Evolutionary conservation across 1,140 invertebrate genomes (phyloP).

Genomic region (Teleopsis dalmanni): DNA sequence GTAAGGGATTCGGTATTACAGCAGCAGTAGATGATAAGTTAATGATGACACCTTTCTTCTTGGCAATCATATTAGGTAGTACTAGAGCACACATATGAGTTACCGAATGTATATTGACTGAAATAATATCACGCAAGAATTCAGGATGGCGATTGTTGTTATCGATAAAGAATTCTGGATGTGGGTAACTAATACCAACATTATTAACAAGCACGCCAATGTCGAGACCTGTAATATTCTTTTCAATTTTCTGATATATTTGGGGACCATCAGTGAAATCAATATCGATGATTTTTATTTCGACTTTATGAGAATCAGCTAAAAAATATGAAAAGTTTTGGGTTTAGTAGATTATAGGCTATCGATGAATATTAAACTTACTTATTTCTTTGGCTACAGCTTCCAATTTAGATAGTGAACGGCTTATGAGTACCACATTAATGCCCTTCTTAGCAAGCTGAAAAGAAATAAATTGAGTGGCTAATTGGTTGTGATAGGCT

Average conservation of each 20-base stretch:
- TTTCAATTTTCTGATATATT: constrained; percentile 70
- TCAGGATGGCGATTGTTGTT: constrained; percentile 53
- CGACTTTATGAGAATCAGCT: constrained; percentile 66
- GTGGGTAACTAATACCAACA: constrained; percentile 84
- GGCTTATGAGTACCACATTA: constrained; percentile 81
- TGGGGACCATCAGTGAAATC: constrained; percentile 69
- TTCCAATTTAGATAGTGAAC: constrained; percentile 74
- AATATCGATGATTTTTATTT: constrained; percentile 72
- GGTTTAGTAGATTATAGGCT: not conserved
- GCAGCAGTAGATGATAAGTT: constrained; percentile 85
- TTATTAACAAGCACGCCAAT: constrained; percentile 93
- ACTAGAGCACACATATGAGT: constrained; percentile 76
- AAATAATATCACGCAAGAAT: constrained; percentile 54
- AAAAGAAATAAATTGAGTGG: too few relatives aligned
- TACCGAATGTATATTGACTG: constrained; percentile 64
- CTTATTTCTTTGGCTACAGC: constrained; percentile 70
- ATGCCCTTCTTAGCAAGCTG: constrained; percentile 75
- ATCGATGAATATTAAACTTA: constrained; percentile 11
- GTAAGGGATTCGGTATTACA: constrained; percentile 69
- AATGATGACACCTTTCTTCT: constrained; percentile 78
- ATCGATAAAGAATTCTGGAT: constrained; percentile 79
- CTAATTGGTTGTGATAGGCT: too few relatives aligned
- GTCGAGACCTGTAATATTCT: constrained; percentile 69
- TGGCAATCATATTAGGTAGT: constrained; percentile 83
- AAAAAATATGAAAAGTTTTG: too few relatives aligned